A percentile compares a stretch with the other conserved stretches of the same genome.
phyloP scores from a whole-genome alignment of 1,140 invertebrate species.

The Aphaenogaster floridana region DNA sequence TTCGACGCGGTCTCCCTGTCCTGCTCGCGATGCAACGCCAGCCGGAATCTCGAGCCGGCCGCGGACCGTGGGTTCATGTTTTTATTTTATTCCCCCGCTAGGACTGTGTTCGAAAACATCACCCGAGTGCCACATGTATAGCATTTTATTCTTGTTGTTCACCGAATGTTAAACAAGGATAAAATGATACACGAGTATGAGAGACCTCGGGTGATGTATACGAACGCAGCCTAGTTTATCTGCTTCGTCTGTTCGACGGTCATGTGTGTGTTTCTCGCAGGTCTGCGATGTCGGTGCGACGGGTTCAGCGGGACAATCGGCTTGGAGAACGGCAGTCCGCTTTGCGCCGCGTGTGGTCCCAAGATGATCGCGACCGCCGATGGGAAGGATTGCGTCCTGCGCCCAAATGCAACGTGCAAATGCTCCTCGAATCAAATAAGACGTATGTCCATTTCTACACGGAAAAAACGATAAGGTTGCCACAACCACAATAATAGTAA shows the following conservation, averaged over 20 bases:
- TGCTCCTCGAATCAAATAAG: conserved; percentile 82
- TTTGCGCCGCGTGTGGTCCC: conserved; percentile 78
- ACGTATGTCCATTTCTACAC: conserved; percentile 72
- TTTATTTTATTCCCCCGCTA: neutral
- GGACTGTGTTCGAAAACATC: too few relatives aligned
- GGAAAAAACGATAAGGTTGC: too few relatives aligned
- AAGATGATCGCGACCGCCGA: conserved; percentile 80
- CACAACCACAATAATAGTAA: too few relatives aligned
- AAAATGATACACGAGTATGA: too few relatives aligned
- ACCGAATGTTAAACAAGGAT: too few relatives aligned
- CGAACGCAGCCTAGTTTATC: neutral
- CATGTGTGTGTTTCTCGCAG: neutral
- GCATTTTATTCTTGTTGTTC: too few relatives aligned
- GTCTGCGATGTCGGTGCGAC: conserved; percentile 30
- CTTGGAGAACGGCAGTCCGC: conserved; percentile 74
- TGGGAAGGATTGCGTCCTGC: conserved; percentile 82
- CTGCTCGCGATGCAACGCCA: conserved; percentile 33
- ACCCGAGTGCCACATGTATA: too few relatives aligned
- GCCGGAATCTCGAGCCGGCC: conserved; percentile 28
- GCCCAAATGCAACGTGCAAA: conserved; percentile 78
- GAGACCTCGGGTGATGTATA: too few relatives aligned
- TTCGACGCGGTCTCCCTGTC: conserved; percentile 34
- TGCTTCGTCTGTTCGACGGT: neutral
- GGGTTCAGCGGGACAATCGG: conserved; percentile 77
- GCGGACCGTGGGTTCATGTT: conserved; percentile 1